phyloP scores from a whole-genome alignment of 2,888 invertebrate genomes.

The Drosophila suboccidentalis region DNA sequence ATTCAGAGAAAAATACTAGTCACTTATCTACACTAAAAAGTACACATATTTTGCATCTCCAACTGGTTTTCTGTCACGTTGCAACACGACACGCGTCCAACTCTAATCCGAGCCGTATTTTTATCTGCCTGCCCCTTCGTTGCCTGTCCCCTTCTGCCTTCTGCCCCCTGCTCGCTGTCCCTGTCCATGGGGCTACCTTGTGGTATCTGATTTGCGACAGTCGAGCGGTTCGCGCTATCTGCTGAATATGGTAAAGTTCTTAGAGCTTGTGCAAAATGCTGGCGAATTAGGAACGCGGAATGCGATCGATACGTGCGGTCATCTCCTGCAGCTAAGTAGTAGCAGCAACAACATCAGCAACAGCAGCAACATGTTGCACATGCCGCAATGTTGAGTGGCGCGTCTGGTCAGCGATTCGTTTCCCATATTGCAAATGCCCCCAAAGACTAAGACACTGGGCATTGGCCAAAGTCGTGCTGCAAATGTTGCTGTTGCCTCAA shows the following conservation, averaged over 20 bases:
- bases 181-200: conserved; percentile 19
- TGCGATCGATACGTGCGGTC: conserved; percentile 82
- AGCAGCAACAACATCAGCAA: conserved; percentile 33
- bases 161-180: background rate
- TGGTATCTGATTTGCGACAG: conserved; percentile 82
- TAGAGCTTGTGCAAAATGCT: conserved; percentile 64
- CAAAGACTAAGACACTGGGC: conserved; percentile 23
- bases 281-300: conserved; percentile 82
- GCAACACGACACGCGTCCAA: conserved; percentile 9
- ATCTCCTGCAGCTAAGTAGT: conserved; percentile 68
- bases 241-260: conserved; percentile 76
- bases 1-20: no score
- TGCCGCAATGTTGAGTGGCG: conserved; percentile 74
- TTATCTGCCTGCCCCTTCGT: background rate
- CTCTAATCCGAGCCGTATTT: conserved; percentile 3
- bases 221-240: conserved; percentile 62
- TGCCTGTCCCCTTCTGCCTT: background rate
- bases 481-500: conserved; percentile 59
- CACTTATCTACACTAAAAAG: background rate
- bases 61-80: background rate
- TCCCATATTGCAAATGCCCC: conserved; percentile 80
- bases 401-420: conserved; percentile 78
- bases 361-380: conserved; percentile 75
- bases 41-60: background rate
- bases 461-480: conserved; percentile 51